A percentile compares a stretch with the other conserved stretches of the same genome.
These are phyloP conservation scores for Loripinus fragilis DNA, from an alignment of 2,888 invertebrate species.

Conservation along the genomic window DNA sequence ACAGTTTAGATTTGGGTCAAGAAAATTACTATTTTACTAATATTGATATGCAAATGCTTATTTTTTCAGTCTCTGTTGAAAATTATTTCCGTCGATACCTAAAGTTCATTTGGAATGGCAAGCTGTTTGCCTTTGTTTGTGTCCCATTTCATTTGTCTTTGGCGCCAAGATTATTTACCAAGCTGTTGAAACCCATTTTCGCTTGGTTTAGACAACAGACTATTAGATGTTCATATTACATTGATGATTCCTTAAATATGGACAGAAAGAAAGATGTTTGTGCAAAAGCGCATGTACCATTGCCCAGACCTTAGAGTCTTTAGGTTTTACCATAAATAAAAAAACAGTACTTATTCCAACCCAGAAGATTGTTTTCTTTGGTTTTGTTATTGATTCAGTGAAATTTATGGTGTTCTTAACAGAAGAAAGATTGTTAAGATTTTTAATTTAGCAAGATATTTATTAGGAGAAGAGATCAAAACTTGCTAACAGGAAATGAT, in stretches of 20 bases:
- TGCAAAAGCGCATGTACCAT: constrained; percentile 11
- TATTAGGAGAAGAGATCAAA: too few species aligned
- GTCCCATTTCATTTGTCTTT: constrained; percentile 29
- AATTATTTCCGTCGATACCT: constrained; percentile 26
- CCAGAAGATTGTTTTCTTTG: constrained; percentile 48
- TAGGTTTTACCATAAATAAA: constrained; percentile 38
- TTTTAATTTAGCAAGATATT: constrained; percentile 4
- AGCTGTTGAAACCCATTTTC: constrained; percentile 28
- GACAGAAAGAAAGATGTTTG: constrained; percentile 11
- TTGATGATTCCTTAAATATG: constrained; percentile 37
- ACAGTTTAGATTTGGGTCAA: constrained; percentile 38
- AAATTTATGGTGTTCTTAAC: constrained; percentile 47
- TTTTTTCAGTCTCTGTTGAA: constrained; percentile 34
- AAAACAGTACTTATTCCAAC: constrained; percentile 42
- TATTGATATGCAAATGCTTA: constrained; percentile 25
- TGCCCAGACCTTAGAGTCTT: not conserved
- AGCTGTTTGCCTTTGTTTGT: constrained; percentile 31
- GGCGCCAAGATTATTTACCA: constrained; percentile 31
- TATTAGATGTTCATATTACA: constrained; percentile 22
- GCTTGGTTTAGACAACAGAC: constrained; percentile 12
- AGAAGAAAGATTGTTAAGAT: constrained; percentile 50
- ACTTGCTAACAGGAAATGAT: too few species aligned
- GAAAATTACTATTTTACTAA: constrained; percentile 30
- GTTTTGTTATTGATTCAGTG: constrained; percentile 52
- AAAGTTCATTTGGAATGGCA: constrained; percentile 35